phyloP scores from a whole-genome alignment of 2,113 vertebrate species.

The Hystrix cristata region DNA sequence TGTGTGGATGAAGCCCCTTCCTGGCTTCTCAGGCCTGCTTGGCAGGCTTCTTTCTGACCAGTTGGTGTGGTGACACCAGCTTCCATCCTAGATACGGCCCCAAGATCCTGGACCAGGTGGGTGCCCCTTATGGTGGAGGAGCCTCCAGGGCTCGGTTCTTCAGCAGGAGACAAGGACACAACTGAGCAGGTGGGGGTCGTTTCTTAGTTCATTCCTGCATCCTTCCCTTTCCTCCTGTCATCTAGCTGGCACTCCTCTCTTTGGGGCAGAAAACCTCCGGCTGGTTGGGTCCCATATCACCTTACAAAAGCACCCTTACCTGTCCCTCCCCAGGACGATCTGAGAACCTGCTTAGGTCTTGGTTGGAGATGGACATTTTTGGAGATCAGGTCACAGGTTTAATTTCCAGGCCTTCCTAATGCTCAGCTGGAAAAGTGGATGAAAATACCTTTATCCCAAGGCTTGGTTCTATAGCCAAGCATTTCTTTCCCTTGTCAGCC shows the following conservation, averaged over 20 bases:
- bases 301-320: background rate
- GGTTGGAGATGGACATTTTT: background rate
- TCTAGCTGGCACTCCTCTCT: background rate
- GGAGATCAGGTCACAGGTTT: background rate
- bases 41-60: background rate
- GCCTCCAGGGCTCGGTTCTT: background rate
- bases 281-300: background rate
- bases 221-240: no score
- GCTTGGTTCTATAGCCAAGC: background rate
- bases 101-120: background rate
- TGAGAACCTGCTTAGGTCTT: background rate
- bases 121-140: background rate
- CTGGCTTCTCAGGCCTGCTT: background rate
- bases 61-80: background rate
- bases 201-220: background rate
- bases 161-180: background rate
- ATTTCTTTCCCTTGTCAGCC: background rate
- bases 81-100: background rate
- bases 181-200: background rate
- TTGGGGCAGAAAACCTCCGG: background rate
- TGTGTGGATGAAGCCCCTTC: background rate
- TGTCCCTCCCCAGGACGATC: background rate
- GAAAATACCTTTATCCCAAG: background rate
- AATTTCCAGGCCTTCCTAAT: background rate
- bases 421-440: background rate